Evolutionary conservation across 2,888 invertebrate genomes (phyloP), one percentile per base, ranked within the genome.

Genomic region (Cynaeus angustus): DNA sequence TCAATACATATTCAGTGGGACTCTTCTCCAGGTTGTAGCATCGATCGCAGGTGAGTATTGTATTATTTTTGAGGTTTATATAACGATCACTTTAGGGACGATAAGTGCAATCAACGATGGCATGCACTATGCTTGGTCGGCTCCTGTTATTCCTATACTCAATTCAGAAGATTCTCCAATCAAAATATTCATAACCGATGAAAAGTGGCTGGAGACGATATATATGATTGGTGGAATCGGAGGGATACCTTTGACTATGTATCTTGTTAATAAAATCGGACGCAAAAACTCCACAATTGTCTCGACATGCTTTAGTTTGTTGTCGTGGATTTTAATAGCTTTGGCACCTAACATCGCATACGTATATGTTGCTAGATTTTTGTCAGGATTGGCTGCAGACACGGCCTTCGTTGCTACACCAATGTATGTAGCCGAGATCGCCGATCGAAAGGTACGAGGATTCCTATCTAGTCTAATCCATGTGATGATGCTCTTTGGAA

Each of bases 361-460:
- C 55, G 43, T 84, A 5, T 83, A 80, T 72, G 74, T 79, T 1
- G 83, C 83, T 0, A 75, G 84, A 56, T 78, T 83, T 52, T 30
- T 83, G 10, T 75, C 79, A 3, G 84, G 84, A n/a, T 74, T 83
- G 55, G 83, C 82, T 2, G 84, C 82, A 2, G 83, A 84, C 58
- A 81, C 83, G 69, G 83, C 83, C 5, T 84, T 84, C 61, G 84
- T 84, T 1, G 81, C 84, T 1, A 82, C 83, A 0, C 85, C 85
- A 3, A 84, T 84, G 83, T 84, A 83, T 73, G 81, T 84, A 10
- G 83, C 83, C 0, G 85, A 85, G 75, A 83, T 84, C 33, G 83
- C 85, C 7, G 83, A 84, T 74, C 81, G 83, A 33, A 79, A 80
- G 58, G 83, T 85, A 13, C 69, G 85, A 59, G 85, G 85, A 28